Evolutionary conservation across 2,113 vertebrate species (phyloP), one percentile per base, ranked within the genome.

Genomic region (Phaetusa simplex): DNA sequence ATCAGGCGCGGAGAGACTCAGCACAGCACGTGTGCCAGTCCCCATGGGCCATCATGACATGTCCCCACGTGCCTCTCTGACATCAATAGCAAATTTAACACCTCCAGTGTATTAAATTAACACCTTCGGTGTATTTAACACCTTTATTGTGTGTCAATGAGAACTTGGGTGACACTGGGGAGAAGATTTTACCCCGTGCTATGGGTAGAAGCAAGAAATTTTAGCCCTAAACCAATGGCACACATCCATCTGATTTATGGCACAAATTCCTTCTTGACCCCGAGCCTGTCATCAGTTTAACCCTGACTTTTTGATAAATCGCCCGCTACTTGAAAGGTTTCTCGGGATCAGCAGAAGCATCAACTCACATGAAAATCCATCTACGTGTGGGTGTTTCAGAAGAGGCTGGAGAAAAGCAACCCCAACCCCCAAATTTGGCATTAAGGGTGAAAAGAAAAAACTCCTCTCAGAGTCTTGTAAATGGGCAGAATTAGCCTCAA

Each of bases 21-120:
- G 76, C 43, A 27, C n/a, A 74, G 66, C 86, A 69, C 38, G 10
- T 0, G 2, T 0, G 11, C 11, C 34, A 3, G 18, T 52, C 42
- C 69, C 42, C 19, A 1, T 1, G 4, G 17, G 30, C 32, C 22
- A 4, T 66, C 1, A 14, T 36, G 78, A 36, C 24, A 56, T 9
- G 26, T 56, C 50, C 64, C 64, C 22, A 42, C 7, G 2, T 38
- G 16, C 42, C 40, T 36, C 84, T 59, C 61, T 67, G 64, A 21
- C 49, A 62, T 4, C 11, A 5, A 11, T 3, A 45, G 20, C 1
- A 14, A 58, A 43, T 92, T 55, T 29, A 73, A 70, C 53, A 81
- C 32, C 34, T 74, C 24, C 11, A 4, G 27, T 29, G 14, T 47
- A 40, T 43, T 74, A 34, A 85, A 93, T 88, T 72, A 83, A 69